phyloP scores from a whole-genome alignment of 2,797 vertebrate species.

The Scolopax bukidnonensis region DNA sequence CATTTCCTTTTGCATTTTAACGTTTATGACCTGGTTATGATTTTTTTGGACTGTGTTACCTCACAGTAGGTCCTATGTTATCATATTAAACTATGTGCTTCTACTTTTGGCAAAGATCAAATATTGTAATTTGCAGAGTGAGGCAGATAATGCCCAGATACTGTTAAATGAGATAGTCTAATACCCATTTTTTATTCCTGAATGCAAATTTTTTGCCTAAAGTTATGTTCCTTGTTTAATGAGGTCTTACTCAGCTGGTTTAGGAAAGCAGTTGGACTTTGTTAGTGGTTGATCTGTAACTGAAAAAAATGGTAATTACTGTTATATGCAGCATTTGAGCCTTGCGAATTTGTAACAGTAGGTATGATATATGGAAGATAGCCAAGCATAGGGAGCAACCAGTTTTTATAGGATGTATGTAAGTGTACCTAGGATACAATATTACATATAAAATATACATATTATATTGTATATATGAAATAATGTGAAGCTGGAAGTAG shows the following conservation, averaged over 20 bases:
- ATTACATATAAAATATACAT: background rate
- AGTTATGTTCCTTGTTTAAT: constrained; percentile 1
- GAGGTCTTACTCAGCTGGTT: background rate
- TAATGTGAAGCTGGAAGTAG: background rate
- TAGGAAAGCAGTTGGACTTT: background rate
- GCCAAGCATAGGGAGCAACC: background rate
- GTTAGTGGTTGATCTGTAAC: background rate
- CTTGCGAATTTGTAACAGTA: background rate
- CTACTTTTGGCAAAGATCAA: constrained; percentile 61
- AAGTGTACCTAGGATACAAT: background rate
- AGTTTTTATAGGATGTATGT: background rate
- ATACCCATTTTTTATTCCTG: constrained; percentile 24
- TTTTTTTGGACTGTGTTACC: constrained; percentile 51
- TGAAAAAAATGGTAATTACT: background rate
- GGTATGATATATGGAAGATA: background rate
- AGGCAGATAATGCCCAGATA: constrained; percentile 25
- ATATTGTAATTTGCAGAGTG: constrained; percentile 52
- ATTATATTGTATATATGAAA: background rate
- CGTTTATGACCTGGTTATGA: constrained; percentile 78
- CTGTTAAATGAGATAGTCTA: constrained; percentile 41
- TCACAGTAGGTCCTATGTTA: constrained; percentile 60
- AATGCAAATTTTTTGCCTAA: background rate
- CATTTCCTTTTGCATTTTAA: constrained; percentile 80
- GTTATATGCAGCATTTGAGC: constrained; percentile 10
- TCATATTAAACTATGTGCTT: constrained; percentile 58